Evolutionary conservation across 2,888 invertebrate genomes (phyloP).

Genomic region (Stenichneumon culpator): DNA sequence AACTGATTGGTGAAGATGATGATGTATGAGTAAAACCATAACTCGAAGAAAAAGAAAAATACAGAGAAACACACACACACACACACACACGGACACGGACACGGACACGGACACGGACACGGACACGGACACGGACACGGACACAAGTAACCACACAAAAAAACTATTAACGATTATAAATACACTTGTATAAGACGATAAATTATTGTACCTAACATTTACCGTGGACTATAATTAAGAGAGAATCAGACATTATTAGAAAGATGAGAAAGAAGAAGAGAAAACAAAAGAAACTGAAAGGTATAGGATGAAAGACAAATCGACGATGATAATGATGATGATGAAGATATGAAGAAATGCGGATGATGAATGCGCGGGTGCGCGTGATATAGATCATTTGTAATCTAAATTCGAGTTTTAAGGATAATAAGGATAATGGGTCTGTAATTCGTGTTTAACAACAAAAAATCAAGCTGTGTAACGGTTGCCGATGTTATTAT

Average conservation of each 20-base stretch:
- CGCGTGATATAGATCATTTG: slow-evolving; percentile 64
- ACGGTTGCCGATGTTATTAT: slow-evolving; percentile 63
- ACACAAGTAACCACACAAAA: slow-evolving; percentile 53
- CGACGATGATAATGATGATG: slow-evolving; percentile 20
- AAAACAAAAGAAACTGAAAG: slow-evolving; percentile 12
- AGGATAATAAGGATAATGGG: slow-evolving; percentile 69
- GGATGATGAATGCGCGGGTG: slow-evolving; percentile 56
- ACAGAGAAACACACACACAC: slow-evolving; percentile 24
- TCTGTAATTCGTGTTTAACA: slow-evolving; percentile 69
- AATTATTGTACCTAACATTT: slow-evolving; percentile 69
- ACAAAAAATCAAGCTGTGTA: slow-evolving; percentile 65
- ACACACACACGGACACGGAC: too few relatives aligned
- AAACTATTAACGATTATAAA: slow-evolving; percentile 68
- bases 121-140: slow-evolving; percentile 23
- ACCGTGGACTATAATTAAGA: slow-evolving; percentile 67
- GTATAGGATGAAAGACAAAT: slow-evolving; percentile 12
- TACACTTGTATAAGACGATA: slow-evolving; percentile 69
- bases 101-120: too few relatives aligned
- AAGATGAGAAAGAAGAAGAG: slow-evolving; percentile 16
- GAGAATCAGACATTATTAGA: slow-evolving; percentile 61
- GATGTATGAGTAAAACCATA: slow-evolving; percentile 17
- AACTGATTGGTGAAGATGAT: slow-evolving; percentile 53
- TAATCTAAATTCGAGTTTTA: slow-evolving; percentile 68
- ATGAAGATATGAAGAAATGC: slow-evolving; percentile 21
- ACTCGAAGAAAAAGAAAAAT: slow-evolving; percentile 9